Conservation (phyloP, 2,797 vertebrate species). For the Choloepus didactylus region DNA sequence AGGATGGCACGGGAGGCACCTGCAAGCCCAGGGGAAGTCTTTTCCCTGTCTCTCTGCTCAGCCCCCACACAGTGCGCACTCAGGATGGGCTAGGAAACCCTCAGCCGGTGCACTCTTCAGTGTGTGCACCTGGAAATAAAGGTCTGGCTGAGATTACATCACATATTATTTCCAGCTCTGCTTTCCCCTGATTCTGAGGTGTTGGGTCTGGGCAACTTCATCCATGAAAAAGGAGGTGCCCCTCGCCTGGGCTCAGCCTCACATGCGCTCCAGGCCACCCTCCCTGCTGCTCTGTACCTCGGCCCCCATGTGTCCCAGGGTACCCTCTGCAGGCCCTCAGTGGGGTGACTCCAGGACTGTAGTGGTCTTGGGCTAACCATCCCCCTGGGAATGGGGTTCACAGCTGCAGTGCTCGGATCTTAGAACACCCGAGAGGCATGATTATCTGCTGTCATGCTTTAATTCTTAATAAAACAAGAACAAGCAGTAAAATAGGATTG, state of each 20-base stretch:
- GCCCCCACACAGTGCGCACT: not conserved
- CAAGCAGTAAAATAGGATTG: constrained; percentile 77
- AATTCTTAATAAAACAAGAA: constrained; percentile 88
- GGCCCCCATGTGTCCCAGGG: not conserved
- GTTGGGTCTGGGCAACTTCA: not conserved
- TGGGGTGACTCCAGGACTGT: not conserved
- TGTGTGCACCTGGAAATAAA: rapidly evolving
- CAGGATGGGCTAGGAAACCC: rapidly evolving
- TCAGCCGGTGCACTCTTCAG: not conserved
- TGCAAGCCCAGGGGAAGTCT: not conserved
- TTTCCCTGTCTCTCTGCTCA: too few relatives aligned
- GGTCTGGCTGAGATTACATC: not conserved
- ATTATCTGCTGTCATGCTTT: constrained; percentile 86
- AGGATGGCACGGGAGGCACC: rapidly evolving
- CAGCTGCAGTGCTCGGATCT: constrained; percentile 82
- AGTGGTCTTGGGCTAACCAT: constrained; percentile 81
- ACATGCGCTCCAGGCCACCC: not conserved
- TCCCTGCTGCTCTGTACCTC: not conserved
- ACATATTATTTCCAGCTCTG: not conserved
- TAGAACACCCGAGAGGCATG: constrained; percentile 82
- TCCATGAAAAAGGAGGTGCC: not conserved
- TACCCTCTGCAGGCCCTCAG: not conserved
- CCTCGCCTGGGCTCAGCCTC: not conserved
- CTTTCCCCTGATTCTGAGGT: too few relatives aligned
- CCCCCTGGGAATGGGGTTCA: constrained; percentile 70